phyloP scores from a whole-genome alignment of 2,797 vertebrate genomes.

The Mormyrus proboscirostris region DNA sequence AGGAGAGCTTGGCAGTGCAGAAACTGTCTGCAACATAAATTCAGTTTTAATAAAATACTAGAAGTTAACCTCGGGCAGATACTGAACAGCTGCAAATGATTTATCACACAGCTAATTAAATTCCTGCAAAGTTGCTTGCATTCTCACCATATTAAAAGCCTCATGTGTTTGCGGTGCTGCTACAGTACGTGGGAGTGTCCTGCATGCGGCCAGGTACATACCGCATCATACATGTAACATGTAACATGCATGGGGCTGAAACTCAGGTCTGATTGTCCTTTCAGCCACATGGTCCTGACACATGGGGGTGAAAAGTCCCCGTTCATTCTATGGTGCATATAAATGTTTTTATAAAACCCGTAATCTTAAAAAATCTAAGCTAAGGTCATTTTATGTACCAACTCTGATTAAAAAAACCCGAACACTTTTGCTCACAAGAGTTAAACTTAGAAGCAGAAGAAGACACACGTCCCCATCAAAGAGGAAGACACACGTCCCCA shows the following conservation, averaged over 20 bases:
- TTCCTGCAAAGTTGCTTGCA: background rate
- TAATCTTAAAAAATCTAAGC: background rate
- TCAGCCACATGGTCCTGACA: background rate
- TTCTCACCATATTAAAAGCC: background rate
- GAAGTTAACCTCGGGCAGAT: slow-evolving; percentile 14
- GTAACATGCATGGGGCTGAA: background rate
- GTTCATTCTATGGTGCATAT: background rate
- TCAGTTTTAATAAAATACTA: slow-evolving; percentile 8
- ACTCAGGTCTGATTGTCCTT: background rate
- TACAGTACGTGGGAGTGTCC: background rate
- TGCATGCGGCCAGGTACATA: background rate
- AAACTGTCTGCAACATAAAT: background rate
- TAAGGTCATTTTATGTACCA: background rate
- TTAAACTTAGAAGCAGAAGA: background rate
- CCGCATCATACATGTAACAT: background rate
- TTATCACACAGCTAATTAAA: slow-evolving; percentile 4
- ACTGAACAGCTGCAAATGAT: slow-evolving; percentile 19
- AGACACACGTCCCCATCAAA: background rate
- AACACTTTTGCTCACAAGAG: background rate
- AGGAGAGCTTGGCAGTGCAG: background rate
- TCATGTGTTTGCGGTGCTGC: background rate
- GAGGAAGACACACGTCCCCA: background rate
- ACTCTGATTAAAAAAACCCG: background rate
- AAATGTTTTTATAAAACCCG: background rate
- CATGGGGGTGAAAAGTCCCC: background rate